Evolutionary conservation across 2,888 invertebrate genomes (phyloP).

Genomic region (Oscheius sp.): DNA sequence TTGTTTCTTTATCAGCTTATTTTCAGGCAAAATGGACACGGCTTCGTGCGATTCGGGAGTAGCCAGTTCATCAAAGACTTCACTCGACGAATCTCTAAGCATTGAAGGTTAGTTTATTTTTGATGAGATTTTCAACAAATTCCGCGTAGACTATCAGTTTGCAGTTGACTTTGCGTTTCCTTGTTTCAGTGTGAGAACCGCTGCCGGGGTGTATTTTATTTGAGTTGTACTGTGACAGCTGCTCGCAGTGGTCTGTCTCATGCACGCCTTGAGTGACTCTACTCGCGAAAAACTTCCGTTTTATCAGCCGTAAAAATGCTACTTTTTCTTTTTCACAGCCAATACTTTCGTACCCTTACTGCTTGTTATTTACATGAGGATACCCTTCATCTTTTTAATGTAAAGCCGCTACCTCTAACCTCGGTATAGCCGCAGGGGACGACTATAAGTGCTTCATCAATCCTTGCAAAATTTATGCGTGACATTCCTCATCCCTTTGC

Average conservation of each 20-base stretch:
- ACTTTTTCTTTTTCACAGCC: neutral
- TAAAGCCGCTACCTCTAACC: too few species aligned
- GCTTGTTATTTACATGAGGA: too few species aligned
- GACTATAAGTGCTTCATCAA: too few species aligned
- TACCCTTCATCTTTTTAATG: too few species aligned
- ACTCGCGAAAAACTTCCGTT: neutral
- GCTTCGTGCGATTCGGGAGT: conserved; percentile 36
- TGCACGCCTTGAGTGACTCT: neutral
- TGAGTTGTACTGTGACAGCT: conserved; percentile 33
- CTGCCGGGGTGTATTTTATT: conserved; percentile 4
- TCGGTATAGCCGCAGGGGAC: too few species aligned
- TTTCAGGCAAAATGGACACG: conserved; percentile 33
- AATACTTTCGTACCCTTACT: too few species aligned
- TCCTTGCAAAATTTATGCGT: conserved; percentile 2
- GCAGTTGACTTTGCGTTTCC: neutral
- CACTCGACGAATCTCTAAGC: conserved; percentile 12
- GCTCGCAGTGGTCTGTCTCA: conserved; percentile 17
- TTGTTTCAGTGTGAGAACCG: neutral
- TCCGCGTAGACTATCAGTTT: neutral
- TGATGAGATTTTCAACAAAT: neutral
- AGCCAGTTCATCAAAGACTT: conserved; percentile 33
- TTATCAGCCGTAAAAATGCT: neutral
- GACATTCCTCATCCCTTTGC: neutral
- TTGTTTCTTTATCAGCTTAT: neutral
- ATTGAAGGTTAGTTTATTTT: conserved; percentile 19